A percentile compares a stretch with the other conserved stretches of the same genome.
phyloP scores from a whole-genome alignment of 2,888 invertebrate species.

The Amaurobius ferox region DNA sequence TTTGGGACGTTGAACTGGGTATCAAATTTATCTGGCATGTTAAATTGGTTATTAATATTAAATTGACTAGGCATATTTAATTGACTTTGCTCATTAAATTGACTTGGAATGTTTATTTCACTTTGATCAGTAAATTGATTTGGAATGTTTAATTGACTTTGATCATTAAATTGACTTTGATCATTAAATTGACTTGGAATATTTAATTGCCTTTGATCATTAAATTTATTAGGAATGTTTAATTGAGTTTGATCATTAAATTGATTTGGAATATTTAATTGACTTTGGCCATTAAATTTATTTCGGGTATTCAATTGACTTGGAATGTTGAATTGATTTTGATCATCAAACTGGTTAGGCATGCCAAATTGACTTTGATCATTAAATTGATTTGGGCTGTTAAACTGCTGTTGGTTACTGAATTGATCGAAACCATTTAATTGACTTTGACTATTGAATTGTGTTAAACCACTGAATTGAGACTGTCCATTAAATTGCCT shows the following conservation, averaged over 20 bases:
- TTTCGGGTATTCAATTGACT: background rate
- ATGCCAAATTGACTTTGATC: background rate
- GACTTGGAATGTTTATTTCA: background rate
- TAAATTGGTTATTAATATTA: background rate
- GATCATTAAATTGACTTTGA: background rate
- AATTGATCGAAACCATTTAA: background rate
- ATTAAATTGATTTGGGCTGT: background rate
- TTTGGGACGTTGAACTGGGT: background rate
- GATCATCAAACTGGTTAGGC: background rate
- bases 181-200: background rate
- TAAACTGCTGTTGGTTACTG: background rate
- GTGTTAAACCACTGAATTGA: background rate
- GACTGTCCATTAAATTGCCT: background rate
- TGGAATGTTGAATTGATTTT: background rate
- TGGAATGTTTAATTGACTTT: background rate
- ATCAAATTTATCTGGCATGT: background rate
- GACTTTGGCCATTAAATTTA: background rate
- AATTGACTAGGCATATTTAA: background rate
- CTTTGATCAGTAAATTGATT: background rate
- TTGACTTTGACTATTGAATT: background rate
- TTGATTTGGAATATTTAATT: background rate
- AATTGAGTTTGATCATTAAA: background rate
- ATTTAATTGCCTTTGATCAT: background rate
- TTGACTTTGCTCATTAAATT: background rate
- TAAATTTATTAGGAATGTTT: background rate